These are phyloP conservation scores for Equus quagga DNA, from an alignment of 2,113 vertebrate genomes.

Conservation along the genomic window DNA sequence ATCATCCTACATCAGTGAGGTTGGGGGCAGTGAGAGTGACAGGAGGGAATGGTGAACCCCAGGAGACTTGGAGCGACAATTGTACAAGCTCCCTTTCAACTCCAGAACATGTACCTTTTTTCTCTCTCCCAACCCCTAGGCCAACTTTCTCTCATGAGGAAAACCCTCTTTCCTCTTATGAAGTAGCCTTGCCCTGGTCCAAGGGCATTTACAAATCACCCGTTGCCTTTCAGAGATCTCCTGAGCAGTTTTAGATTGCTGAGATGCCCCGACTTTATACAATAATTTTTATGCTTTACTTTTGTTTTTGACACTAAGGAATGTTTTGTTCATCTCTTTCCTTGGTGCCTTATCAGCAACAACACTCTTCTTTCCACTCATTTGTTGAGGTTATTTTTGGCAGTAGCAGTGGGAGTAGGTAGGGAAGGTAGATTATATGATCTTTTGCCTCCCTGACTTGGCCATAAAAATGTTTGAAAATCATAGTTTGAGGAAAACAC, in stretches of 20 bases:
- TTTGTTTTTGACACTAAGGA: background rate
- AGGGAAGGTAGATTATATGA: background rate
- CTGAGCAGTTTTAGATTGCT: background rate
- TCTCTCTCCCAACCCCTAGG: background rate
- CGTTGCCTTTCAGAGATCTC: background rate
- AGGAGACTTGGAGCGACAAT: background rate
- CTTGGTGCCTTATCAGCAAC: background rate
- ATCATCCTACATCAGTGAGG: background rate
- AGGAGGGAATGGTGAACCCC: background rate
- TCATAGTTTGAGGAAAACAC: background rate
- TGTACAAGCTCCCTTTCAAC: background rate
- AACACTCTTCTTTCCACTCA: background rate
- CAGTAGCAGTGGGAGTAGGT: background rate
- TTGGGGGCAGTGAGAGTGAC: background rate
- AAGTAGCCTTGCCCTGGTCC: background rate
- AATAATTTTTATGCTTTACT: background rate
- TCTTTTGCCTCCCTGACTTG: background rate
- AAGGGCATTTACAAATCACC: background rate
- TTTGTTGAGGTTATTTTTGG: background rate
- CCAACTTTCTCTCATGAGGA: background rate
- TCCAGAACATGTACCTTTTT: background rate
- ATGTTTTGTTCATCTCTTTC: background rate
- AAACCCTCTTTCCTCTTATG: background rate
- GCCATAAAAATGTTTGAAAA: constrained; percentile 18
- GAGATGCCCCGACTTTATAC: background rate